A percentile compares a stretch with the other conserved stretches of the same genome.
Conservation (phyloP, 2,888 invertebrate genomes). For the Noctuana brunneofusca region DNA sequence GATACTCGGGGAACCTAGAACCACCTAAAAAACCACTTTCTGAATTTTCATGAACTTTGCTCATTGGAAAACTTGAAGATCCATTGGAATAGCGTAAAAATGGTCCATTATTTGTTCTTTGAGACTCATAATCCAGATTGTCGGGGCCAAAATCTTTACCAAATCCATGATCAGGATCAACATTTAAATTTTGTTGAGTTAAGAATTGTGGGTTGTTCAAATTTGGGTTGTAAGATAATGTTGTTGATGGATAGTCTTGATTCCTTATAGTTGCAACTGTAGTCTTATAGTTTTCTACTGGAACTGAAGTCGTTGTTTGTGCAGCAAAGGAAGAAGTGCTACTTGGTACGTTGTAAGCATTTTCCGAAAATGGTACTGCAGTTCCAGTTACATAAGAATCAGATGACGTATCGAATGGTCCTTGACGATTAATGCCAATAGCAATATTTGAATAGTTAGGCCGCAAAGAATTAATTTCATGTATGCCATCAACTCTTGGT, state of each 20-base stretch:
- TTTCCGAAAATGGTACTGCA: background rate
- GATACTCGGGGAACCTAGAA: background rate
- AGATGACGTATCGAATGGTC: slow-evolving; percentile 17
- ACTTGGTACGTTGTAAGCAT: slow-evolving; percentile 14
- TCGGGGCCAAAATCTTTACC: background rate
- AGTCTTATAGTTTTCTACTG: slow-evolving; percentile 2
- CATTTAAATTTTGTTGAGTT: background rate
- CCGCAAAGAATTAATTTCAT: background rate
- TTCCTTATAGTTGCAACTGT: background rate
- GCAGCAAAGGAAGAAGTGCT: background rate
- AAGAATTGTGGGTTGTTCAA: background rate
- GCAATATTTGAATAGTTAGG: slow-evolving; percentile 32
- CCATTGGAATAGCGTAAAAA: background rate
- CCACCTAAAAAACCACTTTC: background rate
- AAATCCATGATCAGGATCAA: background rate
- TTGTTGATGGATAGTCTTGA: background rate
- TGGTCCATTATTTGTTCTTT: background rate
- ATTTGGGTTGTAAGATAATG: background rate
- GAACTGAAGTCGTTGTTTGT: slow-evolving; percentile 9
- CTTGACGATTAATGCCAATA: slow-evolving; percentile 44
- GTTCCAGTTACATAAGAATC: background rate
- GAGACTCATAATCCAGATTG: background rate
- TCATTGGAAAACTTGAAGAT: too few species aligned
- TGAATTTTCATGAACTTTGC: background rate
- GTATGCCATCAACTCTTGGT: background rate